Base-by-base conservation (phyloP, 2,113 vertebrate species). In the Illadopsis cleaveri region DNA sequence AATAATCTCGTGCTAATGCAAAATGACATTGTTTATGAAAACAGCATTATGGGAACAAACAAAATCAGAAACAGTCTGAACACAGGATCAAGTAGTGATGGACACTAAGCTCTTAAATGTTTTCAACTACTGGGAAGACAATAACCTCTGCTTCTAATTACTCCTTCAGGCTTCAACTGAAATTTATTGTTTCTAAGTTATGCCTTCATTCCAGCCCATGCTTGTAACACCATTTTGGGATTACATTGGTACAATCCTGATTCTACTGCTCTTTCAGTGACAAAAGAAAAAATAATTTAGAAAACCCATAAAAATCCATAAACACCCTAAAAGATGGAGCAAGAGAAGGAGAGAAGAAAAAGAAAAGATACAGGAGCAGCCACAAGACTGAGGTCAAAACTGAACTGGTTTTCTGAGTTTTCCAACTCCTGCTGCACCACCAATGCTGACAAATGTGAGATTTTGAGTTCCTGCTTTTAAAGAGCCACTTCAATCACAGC, bases 391-490 rank as follows among this genome's bases (percentile, higher is more conserved):
- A 71, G 25, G 42, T 64, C n/a, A 64, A 82, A 95, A 53, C 65
- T 75, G 30, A 73, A 50, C 40, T 28, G 23, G 5, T 68, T 47
- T 86, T 61, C 40, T 1, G 1, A 70, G 40, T 23, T 76, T 66
- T 89, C 25, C n/a, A 73, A 19, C 31, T 92, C 54, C 44, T 82
- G 77, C 65, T 73, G 84, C 2, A 1, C 71, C 90, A 76, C 35
- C 0, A 0, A 56, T 28, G 18, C 42, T 2, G 2, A 50, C 58
- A 92, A 92, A 93, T 4, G 4, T 11, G 27, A 89, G 40, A 48
- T 54, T 85, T 85, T 72, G 56, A 80, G 60, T 69, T 93, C 90
- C 90, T 75, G 66, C 54, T 93, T 93, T 87, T 57, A 78, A 42
- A 92, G 33, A 75, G 56, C 38, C 86, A 78, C 60, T 95, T 93